Percentiles rank a stretch among this genome's conserved stretches.
Conservation (phyloP, 1,140 invertebrate genomes). For the Stegodyphus dumicola region DNA sequence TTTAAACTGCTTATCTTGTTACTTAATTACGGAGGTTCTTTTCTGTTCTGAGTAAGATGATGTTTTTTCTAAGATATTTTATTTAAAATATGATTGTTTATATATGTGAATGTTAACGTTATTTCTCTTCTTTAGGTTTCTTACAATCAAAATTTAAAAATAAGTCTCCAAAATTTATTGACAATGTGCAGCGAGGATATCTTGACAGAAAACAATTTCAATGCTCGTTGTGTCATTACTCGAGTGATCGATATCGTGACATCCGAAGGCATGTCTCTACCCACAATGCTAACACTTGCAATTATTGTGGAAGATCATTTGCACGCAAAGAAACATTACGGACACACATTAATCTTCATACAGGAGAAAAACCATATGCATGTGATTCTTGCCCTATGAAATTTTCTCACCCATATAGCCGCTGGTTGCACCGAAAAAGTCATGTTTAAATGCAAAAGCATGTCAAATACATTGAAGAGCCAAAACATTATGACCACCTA, state of each 20-base stretch:
- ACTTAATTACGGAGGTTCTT: too few species aligned
- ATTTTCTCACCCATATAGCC: constrained; percentile 40
- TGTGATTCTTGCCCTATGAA: constrained; percentile 56
- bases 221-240: constrained; percentile 73
- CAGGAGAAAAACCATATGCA: constrained; percentile 61
- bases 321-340: constrained; percentile 92
- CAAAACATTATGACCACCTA: too few species aligned
- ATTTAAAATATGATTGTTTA: too few species aligned
- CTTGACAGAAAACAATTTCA: constrained; percentile 68
- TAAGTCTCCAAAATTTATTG: constrained; percentile 17
- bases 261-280: constrained; percentile 80
- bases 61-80: too few species aligned
- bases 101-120: not conserved
- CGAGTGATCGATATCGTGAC: constrained; percentile 1
- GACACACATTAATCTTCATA: constrained; percentile 78
- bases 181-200: constrained; percentile 17
- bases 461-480: not conserved
- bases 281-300: constrained; percentile 83
- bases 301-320: constrained; percentile 84
- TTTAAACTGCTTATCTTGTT: too few species aligned
- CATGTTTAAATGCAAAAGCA: not conserved
- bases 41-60: too few species aligned
- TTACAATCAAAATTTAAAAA: not conserved
- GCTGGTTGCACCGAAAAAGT: constrained; percentile 40
- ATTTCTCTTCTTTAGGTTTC: not conserved